Evolutionary conservation across 1,140 invertebrate species (phyloP), one percentile per base, ranked within the genome.

Genomic region (Paramacrobiotus metropolitanus): DNA sequence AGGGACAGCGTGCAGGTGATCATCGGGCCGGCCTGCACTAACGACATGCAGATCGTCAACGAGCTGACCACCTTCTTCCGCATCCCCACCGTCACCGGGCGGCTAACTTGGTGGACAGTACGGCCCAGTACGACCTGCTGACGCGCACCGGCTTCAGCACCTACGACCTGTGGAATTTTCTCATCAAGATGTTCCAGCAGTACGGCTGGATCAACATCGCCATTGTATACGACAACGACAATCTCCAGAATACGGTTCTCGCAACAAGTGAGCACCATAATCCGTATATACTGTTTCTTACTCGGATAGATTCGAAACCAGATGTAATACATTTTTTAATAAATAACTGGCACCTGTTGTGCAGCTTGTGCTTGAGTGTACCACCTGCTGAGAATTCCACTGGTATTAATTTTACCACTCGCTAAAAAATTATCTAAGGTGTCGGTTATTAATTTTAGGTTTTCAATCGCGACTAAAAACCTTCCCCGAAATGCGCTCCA

Each of bases 181-280:
- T 55, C 15, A 24, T 24, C 28, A 15, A 28, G 24, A 28, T 55
- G 15, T 20, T 55, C 15, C 4, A 15, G 15, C 15, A 55, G 15
- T 55, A 20, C 24, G 28, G 28, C 15, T 55, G 48, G 48, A 55
- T 24, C 48, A 55, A 24, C 24, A 24, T 55, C 4, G 15, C 15
- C 15, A 24, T 55, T 0, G 28, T 55, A 20, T 55, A 55, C 48
- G 48, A 55, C 24, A 55, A 20, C 48, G 48, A 55, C 48, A 24
- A 20, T 24, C 15, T 20, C 15, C 4, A 15, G 15, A 15, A 20
- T 9, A 55, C 4, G 15, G 48, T 55, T 24, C 4, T 20, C 0
- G 48, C 48, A 24, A 55, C 24, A 55, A 55, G 48, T 55, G 28
- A n/a, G n/a, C n/a, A n/a, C n/a, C n/a, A n/a, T n/a, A n/a, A n/a